Percentiles rank a stretch among this genome's conserved stretches.
phyloP scores from a whole-genome alignment of 2,113 vertebrate genomes.

The Sapajus apella region DNA sequence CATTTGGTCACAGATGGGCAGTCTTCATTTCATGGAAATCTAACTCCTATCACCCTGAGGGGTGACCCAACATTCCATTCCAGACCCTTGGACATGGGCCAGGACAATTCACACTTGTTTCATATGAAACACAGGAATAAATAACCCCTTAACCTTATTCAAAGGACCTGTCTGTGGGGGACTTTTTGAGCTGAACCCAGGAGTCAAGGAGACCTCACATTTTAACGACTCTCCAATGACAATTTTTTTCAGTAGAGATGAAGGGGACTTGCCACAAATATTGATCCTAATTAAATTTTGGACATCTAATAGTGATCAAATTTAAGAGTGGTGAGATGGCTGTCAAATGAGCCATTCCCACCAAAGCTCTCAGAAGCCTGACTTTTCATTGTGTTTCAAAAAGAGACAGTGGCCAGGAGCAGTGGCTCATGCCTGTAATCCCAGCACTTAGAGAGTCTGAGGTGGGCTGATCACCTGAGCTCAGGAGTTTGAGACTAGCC shows the following conservation, averaged over 20 bases:
- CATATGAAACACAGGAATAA: neutral
- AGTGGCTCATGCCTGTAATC: too few species aligned
- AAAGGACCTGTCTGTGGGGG: neutral
- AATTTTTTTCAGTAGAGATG: neutral
- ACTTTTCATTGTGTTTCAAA: neutral
- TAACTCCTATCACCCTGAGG: neutral
- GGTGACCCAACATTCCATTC: neutral
- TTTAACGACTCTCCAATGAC: neutral
- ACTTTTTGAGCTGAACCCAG: neutral
- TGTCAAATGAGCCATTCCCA: neutral
- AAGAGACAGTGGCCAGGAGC: neutral
- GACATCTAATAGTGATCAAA: neutral
- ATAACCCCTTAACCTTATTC: neutral
- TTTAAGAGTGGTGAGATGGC: neutral
- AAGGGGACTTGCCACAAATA: neutral
- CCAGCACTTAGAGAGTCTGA: too few species aligned
- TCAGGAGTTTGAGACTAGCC: too few species aligned
- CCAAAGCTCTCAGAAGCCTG: neutral
- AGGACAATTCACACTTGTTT: conserved; percentile 9
- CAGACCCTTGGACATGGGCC: neutral
- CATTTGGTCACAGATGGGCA: neutral
- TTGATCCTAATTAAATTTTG: neutral
- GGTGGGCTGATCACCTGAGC: too few species aligned
- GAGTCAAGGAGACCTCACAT: neutral
- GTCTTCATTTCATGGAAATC: neutral